phyloP scores from a whole-genome alignment of 2,113 vertebrate species.

The Dolichotis patagonum region DNA sequence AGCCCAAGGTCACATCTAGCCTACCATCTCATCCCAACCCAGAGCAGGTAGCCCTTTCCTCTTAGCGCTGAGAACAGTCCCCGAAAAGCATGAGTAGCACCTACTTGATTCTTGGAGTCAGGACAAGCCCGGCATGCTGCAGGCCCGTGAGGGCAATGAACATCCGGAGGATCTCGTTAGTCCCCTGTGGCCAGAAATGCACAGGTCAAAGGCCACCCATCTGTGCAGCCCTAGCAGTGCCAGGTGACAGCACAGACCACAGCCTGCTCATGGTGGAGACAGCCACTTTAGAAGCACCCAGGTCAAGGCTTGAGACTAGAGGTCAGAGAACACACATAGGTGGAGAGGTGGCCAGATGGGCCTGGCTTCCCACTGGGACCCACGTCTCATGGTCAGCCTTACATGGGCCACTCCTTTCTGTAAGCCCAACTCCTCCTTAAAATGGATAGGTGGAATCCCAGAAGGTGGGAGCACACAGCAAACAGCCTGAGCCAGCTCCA shows the following conservation, averaged over 20 bases:
- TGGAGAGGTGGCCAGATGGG: not conserved
- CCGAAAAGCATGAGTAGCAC: slow-evolving; percentile 55
- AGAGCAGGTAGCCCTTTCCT: not conserved
- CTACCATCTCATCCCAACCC: not conserved
- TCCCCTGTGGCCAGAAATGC: slow-evolving; percentile 88
- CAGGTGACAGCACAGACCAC: too few relatives aligned
- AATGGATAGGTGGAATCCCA: not conserved
- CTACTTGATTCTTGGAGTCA: slow-evolving; percentile 95
- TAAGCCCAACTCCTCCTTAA: not conserved
- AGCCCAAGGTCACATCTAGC: not conserved
- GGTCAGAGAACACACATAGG: not conserved
- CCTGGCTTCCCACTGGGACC: not conserved
- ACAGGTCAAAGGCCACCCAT: not conserved
- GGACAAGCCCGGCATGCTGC: slow-evolving; percentile 93
- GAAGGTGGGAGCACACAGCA: not conserved
- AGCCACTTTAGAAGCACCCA: not conserved
- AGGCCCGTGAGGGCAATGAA: slow-evolving; percentile 96
- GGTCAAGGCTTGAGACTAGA: not conserved
- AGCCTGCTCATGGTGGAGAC: not conserved
- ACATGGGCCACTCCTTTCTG: not conserved
- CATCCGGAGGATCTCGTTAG: slow-evolving; percentile 97
- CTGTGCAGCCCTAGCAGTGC: not conserved
- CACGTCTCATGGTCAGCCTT: rapidly evolving
- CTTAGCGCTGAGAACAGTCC: not conserved
- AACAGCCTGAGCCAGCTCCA: not conserved